A percentile compares a stretch with the other conserved stretches of the same genome.
Conservation (phyloP, 2,113 vertebrate genomes). For the Uropsilus gracilis region DNA sequence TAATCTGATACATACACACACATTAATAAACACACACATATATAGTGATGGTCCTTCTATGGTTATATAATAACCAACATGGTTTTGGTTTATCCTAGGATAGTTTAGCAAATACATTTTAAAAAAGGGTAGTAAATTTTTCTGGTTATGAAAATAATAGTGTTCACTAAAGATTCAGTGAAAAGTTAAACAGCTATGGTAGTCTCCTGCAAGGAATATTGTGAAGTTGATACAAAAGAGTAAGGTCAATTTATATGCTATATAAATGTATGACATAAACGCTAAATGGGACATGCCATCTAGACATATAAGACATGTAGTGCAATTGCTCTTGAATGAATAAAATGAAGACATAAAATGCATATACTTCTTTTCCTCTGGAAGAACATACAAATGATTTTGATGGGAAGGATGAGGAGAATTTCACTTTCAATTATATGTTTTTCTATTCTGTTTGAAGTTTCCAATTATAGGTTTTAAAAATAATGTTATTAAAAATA, state of each 20-base stretch:
- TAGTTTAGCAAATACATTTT: not conserved
- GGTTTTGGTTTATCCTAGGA: not conserved
- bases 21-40: not conserved
- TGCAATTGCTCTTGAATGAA: not conserved
- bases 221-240: not conserved
- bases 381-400: not conserved
- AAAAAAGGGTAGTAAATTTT: not conserved
- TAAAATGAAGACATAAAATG: not conserved
- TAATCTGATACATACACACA: not conserved
- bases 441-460: constrained; percentile 40
- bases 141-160: constrained; percentile 3
- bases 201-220: not conserved
- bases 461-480: constrained; percentile 18
- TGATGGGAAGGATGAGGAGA: not conserved
- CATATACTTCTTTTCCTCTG: not conserved
- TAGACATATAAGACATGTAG: not conserved
- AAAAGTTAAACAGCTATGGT: constrained; percentile 12
- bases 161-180: constrained; percentile 37
- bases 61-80: not conserved
- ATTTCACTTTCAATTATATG: constrained; percentile 42
- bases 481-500: not conserved
- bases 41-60: constrained; percentile 16
- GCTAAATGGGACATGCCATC: not conserved
- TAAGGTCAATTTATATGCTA: not conserved
- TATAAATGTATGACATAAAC: not conserved